Evolutionary conservation across 1,140 invertebrate genomes (phyloP).

Genomic region (Venturia canescens): DNA sequence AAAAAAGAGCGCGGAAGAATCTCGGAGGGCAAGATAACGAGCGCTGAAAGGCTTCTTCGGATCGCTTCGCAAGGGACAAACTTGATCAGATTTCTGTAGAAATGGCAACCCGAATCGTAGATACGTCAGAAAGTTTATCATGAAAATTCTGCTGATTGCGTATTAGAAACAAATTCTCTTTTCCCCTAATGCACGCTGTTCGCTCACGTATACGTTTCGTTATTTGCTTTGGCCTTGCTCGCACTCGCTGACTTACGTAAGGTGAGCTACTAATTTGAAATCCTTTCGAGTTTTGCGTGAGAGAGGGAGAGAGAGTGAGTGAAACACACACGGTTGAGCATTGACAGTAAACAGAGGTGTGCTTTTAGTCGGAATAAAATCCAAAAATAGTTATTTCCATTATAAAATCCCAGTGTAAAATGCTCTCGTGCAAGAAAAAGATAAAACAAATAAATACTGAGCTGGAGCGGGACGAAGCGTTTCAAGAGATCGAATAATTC

Average conservation of each 20-base stretch:
- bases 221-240: constrained; percentile 30
- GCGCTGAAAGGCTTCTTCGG: too few species aligned
- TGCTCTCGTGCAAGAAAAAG: neutral
- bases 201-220: constrained; percentile 10
- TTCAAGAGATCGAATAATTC: too few species aligned
- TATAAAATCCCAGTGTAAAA: neutral
- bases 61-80: too few species aligned
- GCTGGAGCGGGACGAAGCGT: neutral
- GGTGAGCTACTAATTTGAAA: constrained; percentile 20
- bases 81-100: too few species aligned
- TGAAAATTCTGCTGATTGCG: constrained; percentile 6
- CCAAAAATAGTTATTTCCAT: constrained; percentile 4
- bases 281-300: constrained; percentile 4
- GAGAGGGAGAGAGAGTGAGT: constrained; percentile 1
- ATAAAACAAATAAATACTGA: neutral
- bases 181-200: constrained; percentile 13
- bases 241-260: constrained; percentile 24
- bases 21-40: too few species aligned
- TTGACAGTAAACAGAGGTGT: constrained; percentile 28
- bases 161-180: constrained; percentile 24
- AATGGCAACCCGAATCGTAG: too few species aligned
- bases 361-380: neutral
- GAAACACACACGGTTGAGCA: neutral
- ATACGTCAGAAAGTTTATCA: neutral
- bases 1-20: too few species aligned